Conservation (phyloP, 2,888 invertebrate species). For the Ormyrus pomaceus region DNA sequence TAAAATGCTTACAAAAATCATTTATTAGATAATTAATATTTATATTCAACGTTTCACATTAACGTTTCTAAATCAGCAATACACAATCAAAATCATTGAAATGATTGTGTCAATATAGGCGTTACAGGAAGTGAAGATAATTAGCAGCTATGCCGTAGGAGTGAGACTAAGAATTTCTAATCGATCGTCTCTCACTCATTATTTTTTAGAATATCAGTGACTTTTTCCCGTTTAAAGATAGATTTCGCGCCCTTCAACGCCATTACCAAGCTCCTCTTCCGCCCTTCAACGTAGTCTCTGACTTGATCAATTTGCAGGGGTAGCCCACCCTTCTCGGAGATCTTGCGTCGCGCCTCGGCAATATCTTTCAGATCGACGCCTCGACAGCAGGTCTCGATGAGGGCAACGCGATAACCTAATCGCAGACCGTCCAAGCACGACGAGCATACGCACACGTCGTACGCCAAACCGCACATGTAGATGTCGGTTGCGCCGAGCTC, state of each 20-base stretch:
- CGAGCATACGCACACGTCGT: constrained; percentile 94
- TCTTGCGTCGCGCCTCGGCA: constrained; percentile 83
- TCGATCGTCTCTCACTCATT: constrained; percentile 1
- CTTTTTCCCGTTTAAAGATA: constrained; percentile 51
- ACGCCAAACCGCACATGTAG: constrained; percentile 94
- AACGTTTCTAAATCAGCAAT: not conserved
- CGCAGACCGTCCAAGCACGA: constrained; percentile 91
- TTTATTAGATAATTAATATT: not conserved
- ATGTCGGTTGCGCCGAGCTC: constrained; percentile 89
- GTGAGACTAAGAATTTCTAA: not conserved
- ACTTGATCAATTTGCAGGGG: constrained; percentile 86
- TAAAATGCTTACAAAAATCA: not conserved
- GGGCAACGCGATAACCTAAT: constrained; percentile 89
- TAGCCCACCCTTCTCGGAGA: constrained; percentile 85
- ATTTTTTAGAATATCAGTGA: too few species aligned
- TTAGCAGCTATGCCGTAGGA: too few species aligned
- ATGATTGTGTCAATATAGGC: too few species aligned
- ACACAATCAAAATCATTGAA: not conserved
- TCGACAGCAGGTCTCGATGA: constrained; percentile 93
- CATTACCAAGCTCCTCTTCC: constrained; percentile 88
- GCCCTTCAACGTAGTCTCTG: constrained; percentile 87
- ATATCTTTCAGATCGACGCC: constrained; percentile 90
- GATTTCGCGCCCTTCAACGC: constrained; percentile 86
- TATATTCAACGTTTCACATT: not conserved
- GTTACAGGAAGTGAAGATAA: too few species aligned